Base-by-base conservation (phyloP, 2,113 vertebrate genomes). In the Istiophorus platypterus region DNA sequence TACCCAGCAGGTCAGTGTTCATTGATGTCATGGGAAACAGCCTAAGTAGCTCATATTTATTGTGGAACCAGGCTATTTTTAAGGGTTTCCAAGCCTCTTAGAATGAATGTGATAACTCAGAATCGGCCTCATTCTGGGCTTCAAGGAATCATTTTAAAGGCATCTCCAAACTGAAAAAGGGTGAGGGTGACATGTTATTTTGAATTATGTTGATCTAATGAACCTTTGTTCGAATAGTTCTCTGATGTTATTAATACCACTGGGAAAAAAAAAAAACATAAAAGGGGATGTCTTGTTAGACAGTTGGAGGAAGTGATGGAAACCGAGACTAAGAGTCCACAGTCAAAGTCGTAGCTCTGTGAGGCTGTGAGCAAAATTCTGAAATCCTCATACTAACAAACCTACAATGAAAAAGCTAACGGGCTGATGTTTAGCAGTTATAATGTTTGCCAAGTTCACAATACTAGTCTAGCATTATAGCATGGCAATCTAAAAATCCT, bases 1-100 rank as follows among this genome's bases (percentile, higher is more conserved):
- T 45, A 71, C 78, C 47, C 70, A 80, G 67, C 52, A 59, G 91
- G 77, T 91, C 85, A 88, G 77, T 29, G 63, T 84, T 82, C 51
- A 82, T 63, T 73, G 59, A 22, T 84, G 82, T 82, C 76, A 78
- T 89, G 86, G 77, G 82, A 92, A 91, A 79, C 17, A 54, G 49
- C 39, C 71, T 65, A 72, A 72, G 85, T 29, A 72, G 13, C 41
- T 66, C 1, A 82, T 71, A 85, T 92, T 92, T 87, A 88, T 70
- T 78, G 56, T 67, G 75, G 71, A 84, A 78, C 22, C 20, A 47
- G 26, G 52, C 56, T 65, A 47, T 85, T 81, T 71, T 72, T 88
- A 41, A 52, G 42, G 71, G 64, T 56, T 84, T 52, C 77, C 83
- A 83, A 59, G 39, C 51, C 62, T 84, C 80, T 85, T 66, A 7